These are phyloP conservation scores for Drosophila watanabei DNA, from an alignment of 1,140 invertebrate species.

Conservation along the genomic window DNA sequence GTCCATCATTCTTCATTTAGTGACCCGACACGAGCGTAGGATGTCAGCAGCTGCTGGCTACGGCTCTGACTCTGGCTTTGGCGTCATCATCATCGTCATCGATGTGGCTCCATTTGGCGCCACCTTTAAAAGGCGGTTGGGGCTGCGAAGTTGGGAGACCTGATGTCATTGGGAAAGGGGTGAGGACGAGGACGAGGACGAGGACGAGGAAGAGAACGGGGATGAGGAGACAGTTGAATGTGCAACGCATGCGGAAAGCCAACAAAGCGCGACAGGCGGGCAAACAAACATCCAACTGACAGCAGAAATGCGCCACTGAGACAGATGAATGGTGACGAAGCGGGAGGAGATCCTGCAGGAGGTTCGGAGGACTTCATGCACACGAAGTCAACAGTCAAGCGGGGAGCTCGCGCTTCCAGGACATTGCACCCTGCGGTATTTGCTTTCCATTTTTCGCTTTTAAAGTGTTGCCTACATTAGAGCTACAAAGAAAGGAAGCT, in stretches of 20 bases:
- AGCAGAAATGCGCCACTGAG: slow-evolving; percentile 51
- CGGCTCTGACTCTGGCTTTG: slow-evolving; percentile 32
- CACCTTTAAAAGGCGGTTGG: slow-evolving; percentile 4
- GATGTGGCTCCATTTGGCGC: slow-evolving; percentile 57
- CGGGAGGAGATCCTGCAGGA: slow-evolving; percentile 10
- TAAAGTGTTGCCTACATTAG: slow-evolving; percentile 53
- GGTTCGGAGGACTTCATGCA: slow-evolving; percentile 20
- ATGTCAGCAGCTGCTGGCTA: slow-evolving; percentile 70
- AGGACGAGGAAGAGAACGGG: not conserved
- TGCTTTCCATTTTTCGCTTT: slow-evolving; percentile 40
- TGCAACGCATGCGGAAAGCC: slow-evolving; percentile 72
- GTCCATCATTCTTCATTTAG: slow-evolving; percentile 83
- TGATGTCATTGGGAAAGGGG: slow-evolving; percentile 1
- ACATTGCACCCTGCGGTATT: slow-evolving; percentile 65
- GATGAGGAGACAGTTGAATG: slow-evolving; percentile 27
- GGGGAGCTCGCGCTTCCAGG: slow-evolving; percentile 58
- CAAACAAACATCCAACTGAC: slow-evolving; percentile 71
- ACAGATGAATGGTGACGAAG: slow-evolving; percentile 50
- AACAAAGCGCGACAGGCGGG: slow-evolving; percentile 77
- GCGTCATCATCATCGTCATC: slow-evolving; percentile 61
- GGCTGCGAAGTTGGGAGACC: not conserved
- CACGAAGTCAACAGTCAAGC: slow-evolving; percentile 72
- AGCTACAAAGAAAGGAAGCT: not conserved
- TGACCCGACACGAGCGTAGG: slow-evolving; percentile 69
- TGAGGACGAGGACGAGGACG: not conserved